Evolutionary conservation across 2,888 invertebrate species (phyloP).

Genomic region (Platycheirus rosarum): DNA sequence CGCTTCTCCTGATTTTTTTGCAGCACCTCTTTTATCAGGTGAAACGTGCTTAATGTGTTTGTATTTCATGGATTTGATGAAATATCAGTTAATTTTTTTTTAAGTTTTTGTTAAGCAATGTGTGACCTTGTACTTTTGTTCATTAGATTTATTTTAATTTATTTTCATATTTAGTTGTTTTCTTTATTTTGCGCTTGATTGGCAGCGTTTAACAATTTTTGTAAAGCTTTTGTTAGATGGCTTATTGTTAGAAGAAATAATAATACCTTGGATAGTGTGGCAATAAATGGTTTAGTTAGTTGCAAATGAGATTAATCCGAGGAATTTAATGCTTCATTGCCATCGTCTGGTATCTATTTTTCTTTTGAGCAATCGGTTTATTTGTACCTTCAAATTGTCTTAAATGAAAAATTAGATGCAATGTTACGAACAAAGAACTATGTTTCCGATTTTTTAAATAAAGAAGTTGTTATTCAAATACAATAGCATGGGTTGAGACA

Average conservation of each 20-base stretch:
- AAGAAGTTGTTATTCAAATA: no score
- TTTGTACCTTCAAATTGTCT: no score
- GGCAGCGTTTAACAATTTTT: slow-evolving; percentile 9
- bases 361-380: no score
- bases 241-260: slow-evolving; percentile 6
- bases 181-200: slow-evolving; percentile 1
- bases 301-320: neutral
- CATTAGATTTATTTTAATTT: slow-evolving; percentile 47
- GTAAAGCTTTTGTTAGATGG: slow-evolving; percentile 12
- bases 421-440: no score
- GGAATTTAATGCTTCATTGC: neutral
- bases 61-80: slow-evolving; percentile 62
- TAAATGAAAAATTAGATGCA: no score
- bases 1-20: slow-evolving; percentile 48
- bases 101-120: slow-evolving; percentile 36
- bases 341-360: neutral
- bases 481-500: no score
- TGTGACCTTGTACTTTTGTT: slow-evolving; percentile 63
- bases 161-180: neutral
- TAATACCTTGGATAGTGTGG: slow-evolving; percentile 26
- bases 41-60: slow-evolving; percentile 62
- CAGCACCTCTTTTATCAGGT: slow-evolving; percentile 36
- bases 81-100: slow-evolving; percentile 34
- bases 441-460: no score
- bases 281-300: slow-evolving; percentile 1